These are phyloP conservation scores for Chaenodraco wilsoni DNA, from an alignment of 2,797 vertebrate species.

Conservation along the genomic window DNA sequence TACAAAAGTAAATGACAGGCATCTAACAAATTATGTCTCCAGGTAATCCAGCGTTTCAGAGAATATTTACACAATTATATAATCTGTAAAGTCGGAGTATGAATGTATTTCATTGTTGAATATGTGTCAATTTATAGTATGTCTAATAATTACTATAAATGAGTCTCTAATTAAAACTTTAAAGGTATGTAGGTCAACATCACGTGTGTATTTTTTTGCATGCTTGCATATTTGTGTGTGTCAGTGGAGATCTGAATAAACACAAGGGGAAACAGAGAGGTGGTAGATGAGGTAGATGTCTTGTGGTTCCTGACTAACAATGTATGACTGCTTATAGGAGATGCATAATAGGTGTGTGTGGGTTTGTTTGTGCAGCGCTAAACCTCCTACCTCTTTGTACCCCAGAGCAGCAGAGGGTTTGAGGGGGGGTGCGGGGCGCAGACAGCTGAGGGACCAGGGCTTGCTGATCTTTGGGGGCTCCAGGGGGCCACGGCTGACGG, in stretches of 20 bases:
- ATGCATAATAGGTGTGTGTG: constrained; percentile 7
- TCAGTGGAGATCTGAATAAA: constrained; percentile 2
- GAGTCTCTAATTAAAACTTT: no score
- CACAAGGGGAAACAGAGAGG: not conserved
- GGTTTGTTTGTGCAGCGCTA: constrained; percentile 19
- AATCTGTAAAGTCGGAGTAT: not conserved
- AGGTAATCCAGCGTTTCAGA: not conserved
- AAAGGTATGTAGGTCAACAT: not conserved
- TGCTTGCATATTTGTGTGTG: not conserved
- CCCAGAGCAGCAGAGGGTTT: constrained; percentile 95
- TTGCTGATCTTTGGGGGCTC: constrained; percentile 95
- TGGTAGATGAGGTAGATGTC: constrained; percentile 25
- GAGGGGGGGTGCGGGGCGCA: constrained; percentile 96
- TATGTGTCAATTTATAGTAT: not conserved
- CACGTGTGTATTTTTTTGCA: not conserved
- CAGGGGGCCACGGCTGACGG: constrained; percentile 88
- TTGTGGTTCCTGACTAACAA: constrained; percentile 15
- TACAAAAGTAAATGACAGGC: not conserved
- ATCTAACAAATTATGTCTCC: not conserved
- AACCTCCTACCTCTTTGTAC: constrained; percentile 94
- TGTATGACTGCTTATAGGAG: constrained; percentile 4
- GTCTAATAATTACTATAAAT: not conserved
- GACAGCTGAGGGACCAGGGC: constrained; percentile 97
- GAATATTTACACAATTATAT: not conserved
- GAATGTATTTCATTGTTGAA: not conserved